A percentile compares a stretch with the other conserved stretches of the same genome.
phyloP scores from a whole-genome alignment of 2,797 vertebrate genomes.

The Mormyrus proboscirostris region DNA sequence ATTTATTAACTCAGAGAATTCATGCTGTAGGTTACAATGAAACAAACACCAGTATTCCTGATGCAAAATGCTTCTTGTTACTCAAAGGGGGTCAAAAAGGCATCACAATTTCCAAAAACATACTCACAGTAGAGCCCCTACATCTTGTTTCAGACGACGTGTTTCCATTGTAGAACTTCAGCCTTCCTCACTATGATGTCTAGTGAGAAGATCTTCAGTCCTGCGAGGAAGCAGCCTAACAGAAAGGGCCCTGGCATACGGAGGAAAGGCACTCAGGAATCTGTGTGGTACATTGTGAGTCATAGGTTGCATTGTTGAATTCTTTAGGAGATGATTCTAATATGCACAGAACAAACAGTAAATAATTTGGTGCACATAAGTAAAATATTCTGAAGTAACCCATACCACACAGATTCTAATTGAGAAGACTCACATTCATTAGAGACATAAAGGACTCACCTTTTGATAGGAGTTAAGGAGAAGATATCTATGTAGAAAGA shows the following conservation, averaged over 20 bases:
- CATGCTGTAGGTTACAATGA: background rate
- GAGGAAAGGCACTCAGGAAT: background rate
- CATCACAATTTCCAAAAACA: background rate
- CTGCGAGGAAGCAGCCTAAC: background rate
- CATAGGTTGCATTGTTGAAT: slow-evolving; percentile 13
- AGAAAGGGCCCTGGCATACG: background rate
- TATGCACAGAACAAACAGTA: background rate
- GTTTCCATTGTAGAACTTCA: slow-evolving; percentile 47
- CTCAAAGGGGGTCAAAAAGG: background rate
- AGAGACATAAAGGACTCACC: background rate
- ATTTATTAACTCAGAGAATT: background rate
- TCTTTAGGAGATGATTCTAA: background rate
- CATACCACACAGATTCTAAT: background rate
- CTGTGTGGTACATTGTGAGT: background rate
- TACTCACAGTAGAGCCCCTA: slow-evolving; percentile 61
- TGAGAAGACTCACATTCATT: background rate
- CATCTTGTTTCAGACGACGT: slow-evolving; percentile 52
- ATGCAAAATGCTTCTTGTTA: background rate
- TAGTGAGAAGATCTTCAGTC: slow-evolving; percentile 9
- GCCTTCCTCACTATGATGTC: background rate
- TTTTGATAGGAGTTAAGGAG: background rate
- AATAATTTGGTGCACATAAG: background rate
- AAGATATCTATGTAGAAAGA: background rate
- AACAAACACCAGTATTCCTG: background rate
- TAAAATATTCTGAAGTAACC: background rate